phyloP scores from a whole-genome alignment of 2,888 invertebrate genomes.

The Cephus pygmeus region DNA sequence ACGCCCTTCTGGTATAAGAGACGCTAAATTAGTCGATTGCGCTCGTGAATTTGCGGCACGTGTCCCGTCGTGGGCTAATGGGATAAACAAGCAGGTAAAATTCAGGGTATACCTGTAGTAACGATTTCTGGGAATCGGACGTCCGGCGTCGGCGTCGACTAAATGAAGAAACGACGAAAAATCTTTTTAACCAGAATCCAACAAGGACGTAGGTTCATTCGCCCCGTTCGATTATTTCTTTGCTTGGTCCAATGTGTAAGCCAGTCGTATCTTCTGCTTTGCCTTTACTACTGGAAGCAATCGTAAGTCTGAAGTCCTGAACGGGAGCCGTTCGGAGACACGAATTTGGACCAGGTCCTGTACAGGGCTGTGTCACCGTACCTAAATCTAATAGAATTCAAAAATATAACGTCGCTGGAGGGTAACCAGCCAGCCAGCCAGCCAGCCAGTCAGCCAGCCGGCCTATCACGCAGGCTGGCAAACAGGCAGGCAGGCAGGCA shows the following conservation, averaged over 20 bases:
- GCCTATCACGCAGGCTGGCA: background rate
- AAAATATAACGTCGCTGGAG: slow-evolving; percentile 19
- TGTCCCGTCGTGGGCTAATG: background rate
- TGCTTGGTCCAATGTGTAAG: background rate
- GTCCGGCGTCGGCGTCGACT: background rate
- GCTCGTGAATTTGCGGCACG: background rate
- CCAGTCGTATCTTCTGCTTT: background rate
- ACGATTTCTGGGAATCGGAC: background rate
- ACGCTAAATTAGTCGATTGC: background rate
- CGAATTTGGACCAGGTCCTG: background rate
- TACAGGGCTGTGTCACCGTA: background rate
- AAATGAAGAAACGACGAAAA: background rate
- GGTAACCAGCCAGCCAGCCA: slow-evolving; percentile 8
- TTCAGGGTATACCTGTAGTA: background rate
- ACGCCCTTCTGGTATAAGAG: background rate
- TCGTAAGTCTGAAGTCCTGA: background rate
- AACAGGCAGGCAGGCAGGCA: slow-evolving; percentile 19
- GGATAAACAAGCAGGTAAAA: background rate
- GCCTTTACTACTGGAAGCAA: background rate
- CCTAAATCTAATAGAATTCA: slow-evolving; percentile 12
- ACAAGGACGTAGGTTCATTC: slow-evolving; percentile 37
- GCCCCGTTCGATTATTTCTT: slow-evolving; percentile 23
- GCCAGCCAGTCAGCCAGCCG: slow-evolving; percentile 5
- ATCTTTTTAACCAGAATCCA: background rate
- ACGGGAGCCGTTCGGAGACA: background rate